Base-by-base conservation (phyloP, 2,113 vertebrate genomes). In the Sturnira hondurensis region DNA sequence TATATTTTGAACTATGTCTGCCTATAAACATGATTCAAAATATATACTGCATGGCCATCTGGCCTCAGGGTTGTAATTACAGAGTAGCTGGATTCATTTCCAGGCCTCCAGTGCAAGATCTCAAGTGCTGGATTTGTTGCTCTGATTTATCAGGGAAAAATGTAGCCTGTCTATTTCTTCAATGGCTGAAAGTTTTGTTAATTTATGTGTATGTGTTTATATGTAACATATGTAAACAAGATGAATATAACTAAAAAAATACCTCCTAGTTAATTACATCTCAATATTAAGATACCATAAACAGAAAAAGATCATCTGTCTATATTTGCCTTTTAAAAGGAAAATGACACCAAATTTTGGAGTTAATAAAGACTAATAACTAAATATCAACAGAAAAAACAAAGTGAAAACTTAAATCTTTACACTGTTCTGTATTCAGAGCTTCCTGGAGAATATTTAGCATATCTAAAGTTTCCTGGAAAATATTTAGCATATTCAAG, bases 101-200 rank as follows among this genome's bases (percentile, higher is more conserved):
- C 24, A 41, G 28, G 22, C 26, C 6, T 74, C 31, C 45, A n/a
- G 52, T 33, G 3, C 78, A 50, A 78, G 71, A 14, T 7, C 36
- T 50, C 65, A 84, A 43, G 63, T 76, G 28, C n/a, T 80, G 36
- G 13, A 47, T 71, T 45, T 67, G 9, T 58, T 95, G 56, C 63
- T 85, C 80, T 77, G 33, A 93, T 54, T 67, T 86, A 61, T 31
- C 45, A 76, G 70, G 67, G 45, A 68, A 92, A 84, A 61, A 56
- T 74, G 28, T 84, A 70, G 58, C 3, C 54, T 87, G 14, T 91
- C 24, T 50, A 20, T 88, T 92, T 89, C 14, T 81, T 82, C 83
- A 94, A 36, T 50, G 45, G 82, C 43, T 28, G 11, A 97, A 96
- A 78, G 4, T 86, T 86, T 94, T 76, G 74, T 61, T 86, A 33